These are phyloP conservation scores for Cephus pulcher DNA, from an alignment of 2,888 invertebrate genomes.

Conservation along the genomic window DNA sequence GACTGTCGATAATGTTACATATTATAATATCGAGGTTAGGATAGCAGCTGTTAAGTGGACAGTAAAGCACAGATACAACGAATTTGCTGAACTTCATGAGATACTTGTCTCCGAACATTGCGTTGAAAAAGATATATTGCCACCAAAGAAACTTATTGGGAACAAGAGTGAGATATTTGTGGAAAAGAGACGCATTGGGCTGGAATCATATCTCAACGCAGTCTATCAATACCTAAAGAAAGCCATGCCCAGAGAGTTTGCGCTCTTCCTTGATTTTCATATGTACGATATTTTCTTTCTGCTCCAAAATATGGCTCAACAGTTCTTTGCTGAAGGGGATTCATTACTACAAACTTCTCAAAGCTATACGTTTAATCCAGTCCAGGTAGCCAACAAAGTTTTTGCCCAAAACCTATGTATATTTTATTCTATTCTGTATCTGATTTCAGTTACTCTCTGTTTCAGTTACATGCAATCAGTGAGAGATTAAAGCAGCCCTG, in stretches of 20 bases:
- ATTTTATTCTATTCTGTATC: not conserved
- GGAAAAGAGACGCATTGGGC: conserved; percentile 81
- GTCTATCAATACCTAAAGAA: conserved; percentile 81
- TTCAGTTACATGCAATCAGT: conserved; percentile 90
- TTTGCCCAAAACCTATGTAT: not conserved
- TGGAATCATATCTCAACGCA: conserved; percentile 85
- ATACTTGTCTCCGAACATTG: conserved; percentile 84
- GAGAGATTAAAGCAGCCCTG: conserved; percentile 88
- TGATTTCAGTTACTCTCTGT: conserved; percentile 35
- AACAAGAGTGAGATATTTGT: conserved; percentile 91
- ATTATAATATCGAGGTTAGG: conserved; percentile 78
- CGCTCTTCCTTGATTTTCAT: conserved; percentile 89
- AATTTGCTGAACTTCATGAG: conserved; percentile 90
- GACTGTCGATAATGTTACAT: conserved; percentile 76
- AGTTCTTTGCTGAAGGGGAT: conserved; percentile 82
- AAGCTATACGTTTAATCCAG: conserved; percentile 78
- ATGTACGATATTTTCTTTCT: conserved; percentile 91
- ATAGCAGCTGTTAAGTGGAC: conserved; percentile 84
- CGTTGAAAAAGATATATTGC: conserved; percentile 85
- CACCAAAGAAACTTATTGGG: conserved; percentile 93
- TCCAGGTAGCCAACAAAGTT: conserved; percentile 73
- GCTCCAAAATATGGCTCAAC: conserved; percentile 83
- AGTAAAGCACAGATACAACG: conserved; percentile 88
- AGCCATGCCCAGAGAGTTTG: conserved; percentile 83
- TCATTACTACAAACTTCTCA: conserved; percentile 73